Evolutionary conservation across 2,797 vertebrate species (phyloP), one percentile per base, ranked within the genome.

Genomic region (Hozukius guyotensis): DNA sequence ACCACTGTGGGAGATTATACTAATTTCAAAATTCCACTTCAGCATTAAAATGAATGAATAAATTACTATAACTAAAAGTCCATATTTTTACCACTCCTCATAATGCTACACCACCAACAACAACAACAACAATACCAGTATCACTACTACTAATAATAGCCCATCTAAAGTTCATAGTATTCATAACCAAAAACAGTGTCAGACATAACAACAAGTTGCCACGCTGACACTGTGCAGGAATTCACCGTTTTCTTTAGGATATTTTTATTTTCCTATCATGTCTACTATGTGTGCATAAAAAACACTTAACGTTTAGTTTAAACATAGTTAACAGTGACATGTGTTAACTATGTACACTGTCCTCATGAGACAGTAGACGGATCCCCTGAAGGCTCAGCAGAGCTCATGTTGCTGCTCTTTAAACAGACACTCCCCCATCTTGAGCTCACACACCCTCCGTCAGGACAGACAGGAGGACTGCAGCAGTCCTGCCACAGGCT

Each of bases 341-440:
- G 18, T 11, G n/a, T n/a, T n/a, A n/a, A n/a, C n/a, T n/a, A n/a
- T n/a, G n/a, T n/a, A n/a, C n/a, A n/a, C n/a, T 49, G 32, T 16
- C 24, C 56, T 22, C 9, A 22, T 18, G 20, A 57, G 25, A n/a
- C 20, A 1, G 38, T 56, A 25, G n/a, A 56, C 18, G 46, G 61
- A 34, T 29, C 29, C 12, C 22, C 4, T 60, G 36, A 25, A 65
- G 80, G 63, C 83, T 72, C 22, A 2, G 27, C 31, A 29, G n/a
- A 27, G 24, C 32, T 80, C 46, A 2, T 8, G 73, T 12, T 16
- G 79, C 81, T 49, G 80, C 2, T 52, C 27, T 56, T 2, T 16
- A 1, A 14, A 65, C 31, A 80, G 87, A 83, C 93, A 90, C 93
- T 82, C 90, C 89, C 91, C 88, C 91, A 78, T 81, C 20, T 84